Evolutionary conservation across 2,797 vertebrate genomes (phyloP).

Genomic region (Gallinago nigripennis): DNA sequence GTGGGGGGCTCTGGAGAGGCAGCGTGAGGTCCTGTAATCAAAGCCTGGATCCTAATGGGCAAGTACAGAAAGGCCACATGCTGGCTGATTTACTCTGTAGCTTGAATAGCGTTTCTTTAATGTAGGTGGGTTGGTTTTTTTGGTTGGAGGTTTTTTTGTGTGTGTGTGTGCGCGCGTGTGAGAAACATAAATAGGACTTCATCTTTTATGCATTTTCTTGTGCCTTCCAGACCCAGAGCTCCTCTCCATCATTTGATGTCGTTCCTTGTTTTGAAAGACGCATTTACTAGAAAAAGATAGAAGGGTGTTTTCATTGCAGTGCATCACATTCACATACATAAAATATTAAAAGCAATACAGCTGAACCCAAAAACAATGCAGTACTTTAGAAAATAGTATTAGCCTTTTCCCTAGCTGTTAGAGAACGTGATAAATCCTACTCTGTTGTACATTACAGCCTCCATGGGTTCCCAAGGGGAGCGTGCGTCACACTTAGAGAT

Average conservation of each 20-base stretch:
- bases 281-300: conserved; percentile 37
- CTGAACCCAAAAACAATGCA: conserved; percentile 7
- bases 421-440: background rate
- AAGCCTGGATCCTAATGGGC: background rate
- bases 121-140: conserved; percentile 27
- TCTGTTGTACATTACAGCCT: background rate
- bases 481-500: background rate
- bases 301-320: conserved; percentile 19
- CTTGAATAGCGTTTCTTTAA: conserved; percentile 18
- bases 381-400: conserved; percentile 11
- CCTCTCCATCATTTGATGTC: conserved; percentile 25
- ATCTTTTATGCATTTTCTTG: conserved; percentile 59
- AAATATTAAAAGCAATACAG: conserved; percentile 53
- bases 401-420: background rate
- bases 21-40: background rate
- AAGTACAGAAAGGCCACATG: conserved; percentile 6
- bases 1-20: background rate
- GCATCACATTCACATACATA: conserved; percentile 26
- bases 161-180: background rate
- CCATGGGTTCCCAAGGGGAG: background rate
- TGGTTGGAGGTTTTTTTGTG: background rate
- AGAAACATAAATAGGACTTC: conserved; percentile 64
- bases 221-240: conserved; percentile 43
- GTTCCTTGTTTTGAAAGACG: background rate
- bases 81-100: background rate